Evolutionary conservation across 2,888 invertebrate species (phyloP).

Genomic region (Subacronicta megacephala): DNA sequence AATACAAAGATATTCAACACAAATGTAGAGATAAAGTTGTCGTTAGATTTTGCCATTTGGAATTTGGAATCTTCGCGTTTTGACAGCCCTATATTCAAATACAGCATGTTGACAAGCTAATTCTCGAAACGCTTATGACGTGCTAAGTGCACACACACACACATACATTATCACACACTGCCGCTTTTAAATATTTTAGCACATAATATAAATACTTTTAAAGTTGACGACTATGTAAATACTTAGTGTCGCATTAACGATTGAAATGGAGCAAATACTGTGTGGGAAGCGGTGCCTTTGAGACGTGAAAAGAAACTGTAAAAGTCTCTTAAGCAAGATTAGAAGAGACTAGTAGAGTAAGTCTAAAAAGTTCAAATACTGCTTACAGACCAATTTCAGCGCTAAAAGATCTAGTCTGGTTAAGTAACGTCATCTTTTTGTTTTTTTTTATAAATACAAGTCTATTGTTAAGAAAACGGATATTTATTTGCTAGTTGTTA

Average conservation of each 20-base stretch:
- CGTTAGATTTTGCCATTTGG: background rate
- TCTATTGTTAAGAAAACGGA: no score
- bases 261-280: slow-evolving; percentile 47
- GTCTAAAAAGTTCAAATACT: no score
- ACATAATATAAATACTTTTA: slow-evolving; percentile 44
- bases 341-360: no score
- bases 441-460: no score
- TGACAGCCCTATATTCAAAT: slow-evolving; percentile 24
- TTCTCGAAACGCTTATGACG: slow-evolving; percentile 65
- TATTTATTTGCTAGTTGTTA: no score
- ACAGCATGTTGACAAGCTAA: slow-evolving; percentile 64
- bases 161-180: slow-evolving; percentile 44
- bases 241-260: slow-evolving; percentile 20
- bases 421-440: no score
- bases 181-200: slow-evolving; percentile 55
- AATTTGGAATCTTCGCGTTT: background rate
- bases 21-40: no score
- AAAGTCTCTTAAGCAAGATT: slow-evolving; percentile 9
- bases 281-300: slow-evolving; percentile 40
- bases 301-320: slow-evolving; percentile 11
- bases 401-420: no score
- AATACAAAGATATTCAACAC: no score
- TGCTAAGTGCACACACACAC: slow-evolving; percentile 62
- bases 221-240: slow-evolving; percentile 43
- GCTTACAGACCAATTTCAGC: no score